These are phyloP conservation scores for Aporrectodea caliginosa DNA, from an alignment of 1,140 invertebrate genomes.

Conservation along the genomic window DNA sequence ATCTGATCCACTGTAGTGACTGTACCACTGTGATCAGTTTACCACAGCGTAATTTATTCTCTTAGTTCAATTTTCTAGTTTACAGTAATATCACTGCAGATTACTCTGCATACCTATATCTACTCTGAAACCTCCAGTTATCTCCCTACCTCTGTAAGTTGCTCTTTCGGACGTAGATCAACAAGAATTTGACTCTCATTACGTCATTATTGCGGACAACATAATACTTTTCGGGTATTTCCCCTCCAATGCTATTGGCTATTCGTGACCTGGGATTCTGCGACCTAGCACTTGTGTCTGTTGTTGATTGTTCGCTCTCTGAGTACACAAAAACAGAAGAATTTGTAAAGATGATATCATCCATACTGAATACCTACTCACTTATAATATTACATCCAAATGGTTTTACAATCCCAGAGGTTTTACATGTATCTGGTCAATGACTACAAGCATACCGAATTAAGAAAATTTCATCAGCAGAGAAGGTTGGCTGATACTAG, in stretches of 20 bases:
- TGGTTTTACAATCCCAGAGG: too few species aligned
- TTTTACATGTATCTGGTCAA: too few species aligned
- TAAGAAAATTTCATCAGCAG: too few species aligned
- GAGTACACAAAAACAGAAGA: too few species aligned
- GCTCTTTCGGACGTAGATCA: conserved; percentile 62
- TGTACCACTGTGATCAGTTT: not conserved
- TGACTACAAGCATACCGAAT: too few species aligned
- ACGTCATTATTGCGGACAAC: conserved; percentile 72
- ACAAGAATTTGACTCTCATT: conserved; percentile 70
- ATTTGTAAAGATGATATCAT: too few species aligned
- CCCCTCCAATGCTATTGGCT: conserved; percentile 56
- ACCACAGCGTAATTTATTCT: not conserved
- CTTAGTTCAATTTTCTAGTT: conserved; percentile 6
- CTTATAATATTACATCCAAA: too few species aligned
- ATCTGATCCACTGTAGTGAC: not conserved
- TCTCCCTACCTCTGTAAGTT: conserved; percentile 8
- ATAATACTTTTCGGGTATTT: conserved; percentile 69
- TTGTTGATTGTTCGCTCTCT: not conserved
- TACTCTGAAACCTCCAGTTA: not conserved
- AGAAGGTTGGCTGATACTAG: too few species aligned
- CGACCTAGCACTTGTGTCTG: conserved; percentile 31
- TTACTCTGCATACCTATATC: not conserved
- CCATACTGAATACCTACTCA: too few species aligned
- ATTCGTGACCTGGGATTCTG: conserved; percentile 44
- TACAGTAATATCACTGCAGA: conserved; percentile 11